Base-by-base conservation (phyloP, 2,888 invertebrate species). In the Rapana venosa region DNA sequence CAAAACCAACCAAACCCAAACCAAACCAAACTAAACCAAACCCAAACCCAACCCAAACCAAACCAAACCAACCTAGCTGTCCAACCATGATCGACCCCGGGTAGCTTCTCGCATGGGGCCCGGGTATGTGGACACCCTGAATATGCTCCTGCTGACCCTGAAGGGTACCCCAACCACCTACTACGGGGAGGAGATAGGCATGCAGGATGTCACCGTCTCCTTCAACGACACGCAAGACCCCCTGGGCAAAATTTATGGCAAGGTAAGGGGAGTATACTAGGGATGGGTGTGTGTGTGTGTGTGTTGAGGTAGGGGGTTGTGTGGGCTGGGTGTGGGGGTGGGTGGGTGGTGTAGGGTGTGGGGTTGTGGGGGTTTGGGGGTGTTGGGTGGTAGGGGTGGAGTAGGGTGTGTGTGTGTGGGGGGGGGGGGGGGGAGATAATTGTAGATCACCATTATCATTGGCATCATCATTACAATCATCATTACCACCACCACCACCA, bases 121-220 rank as follows among this genome's bases (percentile, higher is more conserved):
- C 2, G 97, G 97, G 90, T 96, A 97, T 93, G 97, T 97, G 79
- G 97, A 97, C 36, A 97, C 97, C n/a, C 97, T 98, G 94, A 98
- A 98, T 95, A 98, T 98, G 97, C 95, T 99, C 89, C 96, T 97
- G 30, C 96, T 98, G 94, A 95, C 98, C 35, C 96, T 99, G 87
- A 98, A 98, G 0, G 99, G 99, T 84, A 97, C 98, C 17, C 98
- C 98, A 0, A 97, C 98, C 2, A 98, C 98, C 0, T 98, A 98
- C 94, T 98, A 98, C 93, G 98, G 98, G 0, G 98, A 98, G 95
- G 98, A 99, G 97, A 97, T 98, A 88, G 98, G 98, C 32, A 98
- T 98, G 98, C 97, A 97, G 0, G 97, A 98, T 94, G 92, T 93
- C 26, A 79, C 91, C 47, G 93, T 95, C 81, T 87, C 93, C 22